Conservation (phyloP, 2,797 vertebrate species). For the Danio choprae region DNA sequence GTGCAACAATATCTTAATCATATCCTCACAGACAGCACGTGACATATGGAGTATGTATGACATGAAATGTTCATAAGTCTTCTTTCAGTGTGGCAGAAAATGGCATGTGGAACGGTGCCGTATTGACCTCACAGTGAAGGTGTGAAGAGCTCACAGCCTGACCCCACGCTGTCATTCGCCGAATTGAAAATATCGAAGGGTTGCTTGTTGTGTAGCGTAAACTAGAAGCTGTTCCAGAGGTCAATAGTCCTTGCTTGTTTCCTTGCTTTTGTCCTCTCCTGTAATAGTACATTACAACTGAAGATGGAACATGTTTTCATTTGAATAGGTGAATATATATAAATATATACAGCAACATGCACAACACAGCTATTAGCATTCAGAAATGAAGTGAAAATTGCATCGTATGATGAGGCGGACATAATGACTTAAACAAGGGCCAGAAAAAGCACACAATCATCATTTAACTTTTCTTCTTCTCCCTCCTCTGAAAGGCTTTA, state of each 20-base stretch:
- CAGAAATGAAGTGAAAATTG: conserved; percentile 78
- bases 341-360: conserved; percentile 39
- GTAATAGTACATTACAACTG: conserved; percentile 47
- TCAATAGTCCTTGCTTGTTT: conserved; percentile 43
- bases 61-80: background rate
- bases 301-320: conserved; percentile 65
- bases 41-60: background rate
- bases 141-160: conserved; percentile 39
- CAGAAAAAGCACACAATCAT: conserved; percentile 67
- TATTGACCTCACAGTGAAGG: conserved; percentile 25
- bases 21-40: background rate
- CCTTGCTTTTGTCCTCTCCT: conserved; percentile 45
- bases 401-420: conserved; percentile 72
- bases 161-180: conserved; percentile 25
- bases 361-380: conserved; percentile 72
- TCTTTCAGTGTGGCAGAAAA: background rate
- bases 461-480: conserved; percentile 61
- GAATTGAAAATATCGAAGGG: conserved; percentile 36
- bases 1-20: background rate
- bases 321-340: conserved; percentile 67
- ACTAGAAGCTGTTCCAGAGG: conserved; percentile 47
- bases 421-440: conserved; percentile 71
- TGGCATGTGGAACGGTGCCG: background rate
- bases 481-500: background rate
- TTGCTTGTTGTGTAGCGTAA: conserved; percentile 35